Base-by-base conservation (phyloP, 2,113 vertebrate species). In the Pseudopipra pipra region DNA sequence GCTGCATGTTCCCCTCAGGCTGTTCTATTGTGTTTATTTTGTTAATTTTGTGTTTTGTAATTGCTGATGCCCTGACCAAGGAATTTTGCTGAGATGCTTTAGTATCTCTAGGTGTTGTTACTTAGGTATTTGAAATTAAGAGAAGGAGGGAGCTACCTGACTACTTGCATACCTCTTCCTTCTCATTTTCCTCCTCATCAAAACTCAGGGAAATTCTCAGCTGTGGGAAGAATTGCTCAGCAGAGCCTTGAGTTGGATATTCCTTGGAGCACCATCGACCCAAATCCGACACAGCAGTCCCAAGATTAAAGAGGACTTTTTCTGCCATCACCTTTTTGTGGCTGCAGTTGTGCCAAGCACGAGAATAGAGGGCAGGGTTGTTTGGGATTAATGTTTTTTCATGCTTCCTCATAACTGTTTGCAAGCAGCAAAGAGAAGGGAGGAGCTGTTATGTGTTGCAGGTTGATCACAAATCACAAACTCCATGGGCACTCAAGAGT, bases 301-400 rank as follows among this genome's bases (percentile, higher is more conserved):
- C 0, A 5, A 43, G 12, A 9, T 19, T 37, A 37, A 86, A 37
- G 23, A 62, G 9, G 43, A 43, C 37, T 73, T 78, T 18, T 37
- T 17, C 66, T 92, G 66, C 20, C 1, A 0, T 47, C 1, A 1
- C 24, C 9, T 31, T 3, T 6, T 67, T 30, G 52, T 15, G 47
- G 24, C 51, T 61, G 56, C 2, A 3, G 31, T 83, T 52, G 24
- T 68, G 58, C 47, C 43, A 63, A 62, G 44, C n/a, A 12, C 0
- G 3, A 58, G 63, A 81, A 23, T 20, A 14, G 30, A 76, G 30
- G 20, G 15, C n/a, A 54, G 37, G 18, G 8, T 46, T 63, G 12
- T 39, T 39, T 54, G 49, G 25, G 73, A 19, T 51, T 33, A 33
- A 22, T 9, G 39, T 5, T 7, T 35, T 5, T 33, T 24, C 9